Conservation (phyloP, 64 coral and sea anemone species). For the Acropora tenuis region DNA sequence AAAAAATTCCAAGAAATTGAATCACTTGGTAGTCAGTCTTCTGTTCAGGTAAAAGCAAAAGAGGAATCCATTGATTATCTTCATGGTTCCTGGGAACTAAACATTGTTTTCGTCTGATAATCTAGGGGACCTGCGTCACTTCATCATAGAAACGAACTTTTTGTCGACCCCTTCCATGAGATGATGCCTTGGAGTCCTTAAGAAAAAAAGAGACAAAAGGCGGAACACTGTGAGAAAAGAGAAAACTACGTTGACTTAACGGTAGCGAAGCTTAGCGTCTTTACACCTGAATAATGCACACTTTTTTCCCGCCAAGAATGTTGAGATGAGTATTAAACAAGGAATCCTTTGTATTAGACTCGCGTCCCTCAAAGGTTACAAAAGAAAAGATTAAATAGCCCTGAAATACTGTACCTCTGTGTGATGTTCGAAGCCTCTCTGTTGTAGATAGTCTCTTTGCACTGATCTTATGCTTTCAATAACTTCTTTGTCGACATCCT, state of each 20-base stretch:
- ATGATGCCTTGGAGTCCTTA: conserved; percentile 3
- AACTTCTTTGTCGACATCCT: conserved; percentile 89
- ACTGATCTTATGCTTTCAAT: conserved; percentile 86
- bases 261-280: no score
- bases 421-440: conserved; percentile 41
- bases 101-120: background rate
- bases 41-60: background rate
- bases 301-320: background rate
- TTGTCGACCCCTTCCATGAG: background rate
- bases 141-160: conserved; percentile 51
- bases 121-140: conserved; percentile 34
- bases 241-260: no score
- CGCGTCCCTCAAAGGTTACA: no score
- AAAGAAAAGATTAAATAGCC: no score
- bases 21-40: background rate
- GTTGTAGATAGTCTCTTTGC: conserved; percentile 44
- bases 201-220: background rate
- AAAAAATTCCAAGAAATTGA: background rate
- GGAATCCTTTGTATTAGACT: no score
- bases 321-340: background rate
- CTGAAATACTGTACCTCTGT: background rate
- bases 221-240: background rate
- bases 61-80: background rate
- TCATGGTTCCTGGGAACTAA: background rate
- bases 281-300: no score